These are phyloP conservation scores for Hypomecis atomaria DNA, from an alignment of 2,888 invertebrate genomes.

Conservation along the genomic window DNA sequence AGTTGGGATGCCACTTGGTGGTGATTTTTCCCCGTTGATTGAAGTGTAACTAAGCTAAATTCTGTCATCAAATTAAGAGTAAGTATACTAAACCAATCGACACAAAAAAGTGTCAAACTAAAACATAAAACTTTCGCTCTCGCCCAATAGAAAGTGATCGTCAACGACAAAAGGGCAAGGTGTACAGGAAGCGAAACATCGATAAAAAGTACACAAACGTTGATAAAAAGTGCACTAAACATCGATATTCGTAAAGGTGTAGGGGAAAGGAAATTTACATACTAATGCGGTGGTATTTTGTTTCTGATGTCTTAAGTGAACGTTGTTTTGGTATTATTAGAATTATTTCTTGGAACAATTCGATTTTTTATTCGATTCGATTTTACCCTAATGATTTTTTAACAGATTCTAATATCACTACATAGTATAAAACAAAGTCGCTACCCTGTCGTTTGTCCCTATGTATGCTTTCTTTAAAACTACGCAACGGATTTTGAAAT, in stretches of 20 bases:
- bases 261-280: conserved; percentile 12
- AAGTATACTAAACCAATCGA: neutral
- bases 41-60: neutral
- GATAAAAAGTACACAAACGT: conserved; percentile 7
- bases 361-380: too few relatives aligned
- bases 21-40: too few relatives aligned
- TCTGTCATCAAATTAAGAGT: neutral
- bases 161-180: conserved; percentile 37
- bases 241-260: conserved; percentile 25
- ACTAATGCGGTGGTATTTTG: neutral
- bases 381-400: too few relatives aligned
- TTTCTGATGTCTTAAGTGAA: neutral
- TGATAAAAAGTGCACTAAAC: conserved; percentile 18
- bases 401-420: too few relatives aligned
- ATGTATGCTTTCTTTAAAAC: too few relatives aligned
- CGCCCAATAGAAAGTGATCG: conserved; percentile 32
- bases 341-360: too few relatives aligned
- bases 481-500: too few relatives aligned
- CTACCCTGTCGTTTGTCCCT: too few relatives aligned
- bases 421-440: too few relatives aligned
- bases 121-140: conserved; percentile 34
- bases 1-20: too few relatives aligned
- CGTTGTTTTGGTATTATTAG: too few relatives aligned
- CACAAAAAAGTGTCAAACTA: too few relatives aligned
- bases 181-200: conserved; percentile 23